Evolutionary conservation across 1,140 invertebrate species (phyloP).

Genomic region (Pachyrhynchus sulphureomaculatus): DNA sequence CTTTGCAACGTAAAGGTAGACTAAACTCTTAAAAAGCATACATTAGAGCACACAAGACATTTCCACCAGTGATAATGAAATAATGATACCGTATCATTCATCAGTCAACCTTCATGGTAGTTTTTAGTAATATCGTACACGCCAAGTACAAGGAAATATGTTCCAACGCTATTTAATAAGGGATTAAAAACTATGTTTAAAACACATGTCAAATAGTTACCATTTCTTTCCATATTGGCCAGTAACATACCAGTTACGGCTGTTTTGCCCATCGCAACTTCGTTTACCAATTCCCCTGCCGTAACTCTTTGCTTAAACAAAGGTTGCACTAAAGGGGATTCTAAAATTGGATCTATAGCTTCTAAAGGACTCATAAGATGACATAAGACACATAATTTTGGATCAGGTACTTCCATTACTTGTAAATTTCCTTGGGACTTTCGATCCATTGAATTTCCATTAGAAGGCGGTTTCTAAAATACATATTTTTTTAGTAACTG

Average conservation of each 20-base stretch:
- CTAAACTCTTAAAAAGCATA: too few relatives aligned
- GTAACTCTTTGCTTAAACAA: conserved; percentile 74
- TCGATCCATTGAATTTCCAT: conserved; percentile 25
- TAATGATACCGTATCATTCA: too few relatives aligned
- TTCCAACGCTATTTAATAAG: too few relatives aligned
- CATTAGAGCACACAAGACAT: too few relatives aligned
- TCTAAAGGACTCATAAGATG: conserved; percentile 86
- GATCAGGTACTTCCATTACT: conserved; percentile 73
- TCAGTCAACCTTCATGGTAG: too few relatives aligned
- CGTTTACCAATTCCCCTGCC: conserved; percentile 73
- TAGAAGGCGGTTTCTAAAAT: conserved; percentile 26
- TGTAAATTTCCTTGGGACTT: conserved; percentile 22
- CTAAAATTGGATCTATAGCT: conserved; percentile 77
- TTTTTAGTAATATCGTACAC: too few relatives aligned
- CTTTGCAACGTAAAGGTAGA: too few relatives aligned
- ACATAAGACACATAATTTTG: conserved; percentile 81
- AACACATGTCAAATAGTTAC: too few relatives aligned
- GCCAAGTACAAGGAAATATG: too few relatives aligned
- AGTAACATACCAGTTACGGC: conserved; percentile 78
- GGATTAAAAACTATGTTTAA: too few relatives aligned
- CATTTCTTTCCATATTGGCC: conserved; percentile 84
- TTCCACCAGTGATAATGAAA: too few relatives aligned
- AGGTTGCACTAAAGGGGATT: conserved; percentile 77
- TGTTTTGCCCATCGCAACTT: conserved; percentile 70
- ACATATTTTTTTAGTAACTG: background rate